Base-by-base conservation (phyloP, 2,888 invertebrate species). In the Escarpia spicata region DNA sequence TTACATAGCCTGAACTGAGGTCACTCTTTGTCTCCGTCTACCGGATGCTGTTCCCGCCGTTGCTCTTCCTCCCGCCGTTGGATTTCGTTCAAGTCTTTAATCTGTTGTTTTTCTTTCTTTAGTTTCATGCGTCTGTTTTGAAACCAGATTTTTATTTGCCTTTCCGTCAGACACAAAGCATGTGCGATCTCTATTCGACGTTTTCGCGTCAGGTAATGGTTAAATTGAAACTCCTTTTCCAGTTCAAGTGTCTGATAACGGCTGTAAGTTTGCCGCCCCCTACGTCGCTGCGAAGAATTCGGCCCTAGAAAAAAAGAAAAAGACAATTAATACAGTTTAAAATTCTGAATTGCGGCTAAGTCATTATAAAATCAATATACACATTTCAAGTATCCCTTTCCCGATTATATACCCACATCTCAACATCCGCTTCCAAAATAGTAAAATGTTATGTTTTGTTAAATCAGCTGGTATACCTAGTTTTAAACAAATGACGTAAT, bases 181-280 rank as follows among this genome's bases (percentile, higher is more conserved):
- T 99, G 99, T 95, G 99, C 99, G 96, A 99, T 99, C 97, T 99
- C 99, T 97, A 99, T 99, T 96, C 99, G 97, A 97, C 99, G 97
- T 97, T 99, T 98, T 97, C 99, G 97, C 96, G 99, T 99, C 97
- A 99, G 98, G 97, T 99, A 99, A 97, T 99, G 98, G 97, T 99
- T 99, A 97, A 98, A 99, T 97, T 99, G 99, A 97, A 99, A 99
- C 97, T 99, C 99, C 97, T 99, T 99, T 97, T 99, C 99, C 97
- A 99, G 97, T 97, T 99, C 99, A 97, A 99, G 97, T 93, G 99
- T 99, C 97, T 99, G 99, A 97, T 99, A 99, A 97, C 99, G 98
- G 95, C 99, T 99, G 97, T 99, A 99, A 95, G 99, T 99, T 97
- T 99, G 99, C 95, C 99, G 98, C 94, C 99, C 99, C 97, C 99